Conservation (phyloP, 2,113 vertebrate species). For the Stigmatopora nigra region DNA sequence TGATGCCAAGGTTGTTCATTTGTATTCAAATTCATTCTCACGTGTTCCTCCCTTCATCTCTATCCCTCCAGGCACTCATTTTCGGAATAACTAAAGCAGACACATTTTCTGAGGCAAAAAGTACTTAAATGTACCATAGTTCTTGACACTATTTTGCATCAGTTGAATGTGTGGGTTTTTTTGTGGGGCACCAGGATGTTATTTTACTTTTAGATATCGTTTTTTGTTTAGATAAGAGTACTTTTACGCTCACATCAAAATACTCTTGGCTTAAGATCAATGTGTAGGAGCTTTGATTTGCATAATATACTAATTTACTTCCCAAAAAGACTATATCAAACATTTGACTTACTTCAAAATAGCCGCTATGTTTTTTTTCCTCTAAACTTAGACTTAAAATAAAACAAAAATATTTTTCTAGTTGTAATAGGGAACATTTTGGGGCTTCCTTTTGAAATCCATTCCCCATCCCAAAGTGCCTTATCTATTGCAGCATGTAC, state of each 20-base stretch:
- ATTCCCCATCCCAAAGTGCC: background rate
- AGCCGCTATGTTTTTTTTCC: background rate
- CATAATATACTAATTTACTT: background rate
- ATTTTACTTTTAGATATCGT: background rate
- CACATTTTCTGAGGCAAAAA: slow-evolving; percentile 3
- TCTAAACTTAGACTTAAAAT: background rate
- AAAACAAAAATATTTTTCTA: too few relatives aligned
- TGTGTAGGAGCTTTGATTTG: background rate
- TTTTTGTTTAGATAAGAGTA: background rate
- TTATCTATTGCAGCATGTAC: background rate
- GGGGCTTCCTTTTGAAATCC: background rate
- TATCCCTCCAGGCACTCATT: slow-evolving; percentile 8
- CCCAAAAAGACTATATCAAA: background rate
- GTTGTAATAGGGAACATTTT: background rate
- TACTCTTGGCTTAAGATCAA: background rate
- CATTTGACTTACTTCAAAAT: background rate
- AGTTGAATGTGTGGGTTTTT: slow-evolving; percentile 5
- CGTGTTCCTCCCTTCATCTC: slow-evolving; percentile 8
- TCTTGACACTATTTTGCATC: background rate
- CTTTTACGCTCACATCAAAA: background rate
- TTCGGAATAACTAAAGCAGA: slow-evolving; percentile 8
- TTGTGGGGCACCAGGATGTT: background rate
- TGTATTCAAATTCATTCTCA: slow-evolving; percentile 18
- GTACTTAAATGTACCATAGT: slow-evolving; percentile 1
- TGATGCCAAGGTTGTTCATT: slow-evolving; percentile 70